Conservation (phyloP, 2,113 vertebrate genomes). For the Rhizomys pruinosus region DNA sequence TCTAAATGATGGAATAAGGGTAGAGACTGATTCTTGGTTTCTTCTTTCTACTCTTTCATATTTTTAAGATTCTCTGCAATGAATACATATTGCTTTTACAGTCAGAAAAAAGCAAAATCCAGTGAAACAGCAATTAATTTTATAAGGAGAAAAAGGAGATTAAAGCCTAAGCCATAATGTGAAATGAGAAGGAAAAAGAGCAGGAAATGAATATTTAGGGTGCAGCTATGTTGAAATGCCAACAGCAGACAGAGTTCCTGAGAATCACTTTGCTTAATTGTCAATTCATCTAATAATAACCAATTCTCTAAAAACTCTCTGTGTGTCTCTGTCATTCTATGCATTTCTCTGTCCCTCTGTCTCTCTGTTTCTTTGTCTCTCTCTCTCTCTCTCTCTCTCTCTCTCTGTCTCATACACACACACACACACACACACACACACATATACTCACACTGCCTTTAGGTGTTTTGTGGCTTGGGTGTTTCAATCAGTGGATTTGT, state of each 20-base stretch:
- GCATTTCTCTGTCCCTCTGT: no score
- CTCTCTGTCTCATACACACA: background rate
- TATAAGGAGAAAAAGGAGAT: conserved; percentile 50
- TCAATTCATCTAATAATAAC: conserved; percentile 57
- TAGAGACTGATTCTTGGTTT: conserved; percentile 37
- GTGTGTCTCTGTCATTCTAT: no score
- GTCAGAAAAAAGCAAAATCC: conserved; percentile 54
- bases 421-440: background rate
- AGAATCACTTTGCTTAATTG: conserved; percentile 47
- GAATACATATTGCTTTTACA: conserved; percentile 62
- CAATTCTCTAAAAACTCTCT: conserved; percentile 34
- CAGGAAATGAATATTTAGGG: conserved; percentile 66
- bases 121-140: conserved; percentile 69
- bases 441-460: background rate
- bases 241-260: conserved; percentile 32
- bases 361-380: no score
- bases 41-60: conserved; percentile 35
- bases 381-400: no score
- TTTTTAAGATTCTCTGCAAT: conserved; percentile 67
- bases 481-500: conserved; percentile 35
- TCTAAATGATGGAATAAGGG: background rate
- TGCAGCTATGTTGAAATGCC: conserved; percentile 27
- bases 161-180: conserved; percentile 47
- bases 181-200: conserved; percentile 57
- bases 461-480: conserved; percentile 37